Conservation (phyloP, 2,113 vertebrate species). For the Austrofundulus limnaeus region DNA sequence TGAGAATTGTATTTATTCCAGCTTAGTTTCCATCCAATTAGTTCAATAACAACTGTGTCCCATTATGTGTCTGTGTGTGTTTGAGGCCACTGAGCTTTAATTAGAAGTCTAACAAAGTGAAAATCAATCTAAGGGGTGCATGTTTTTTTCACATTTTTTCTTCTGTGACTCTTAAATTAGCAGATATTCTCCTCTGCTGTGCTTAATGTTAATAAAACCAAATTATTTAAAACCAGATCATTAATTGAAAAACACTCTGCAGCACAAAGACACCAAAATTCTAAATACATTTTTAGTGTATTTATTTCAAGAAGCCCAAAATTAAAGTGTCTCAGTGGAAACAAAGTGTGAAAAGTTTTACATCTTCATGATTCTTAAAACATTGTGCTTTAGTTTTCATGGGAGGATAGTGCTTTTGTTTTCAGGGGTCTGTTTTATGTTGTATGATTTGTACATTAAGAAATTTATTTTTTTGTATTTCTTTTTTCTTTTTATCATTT, state of each 20-base stretch:
- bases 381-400: not conserved
- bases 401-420: not conserved
- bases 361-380: not conserved
- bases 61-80: not conserved
- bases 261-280: not conserved
- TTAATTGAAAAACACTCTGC: not conserved
- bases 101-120: slow-evolving; percentile 8
- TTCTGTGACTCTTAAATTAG: slow-evolving; percentile 1
- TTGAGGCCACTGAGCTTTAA: not conserved
- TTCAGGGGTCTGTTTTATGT: not conserved
- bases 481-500: too few species aligned
- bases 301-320: not conserved
- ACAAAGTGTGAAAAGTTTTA: not conserved
- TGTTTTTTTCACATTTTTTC: not conserved
- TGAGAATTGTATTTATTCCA: not conserved
- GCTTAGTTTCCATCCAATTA: not conserved
- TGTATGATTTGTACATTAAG: not conserved
- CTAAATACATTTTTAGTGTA: not conserved
- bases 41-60: not conserved
- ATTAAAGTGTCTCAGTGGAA: not conserved
- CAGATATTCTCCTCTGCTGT: slow-evolving; percentile 4
- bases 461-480: too few species aligned
- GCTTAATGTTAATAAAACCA: not conserved
- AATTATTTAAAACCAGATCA: not conserved
- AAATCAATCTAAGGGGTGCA: not conserved